phyloP scores from a whole-genome alignment of 2,797 vertebrate genomes.

The Tapirus indicus region DNA sequence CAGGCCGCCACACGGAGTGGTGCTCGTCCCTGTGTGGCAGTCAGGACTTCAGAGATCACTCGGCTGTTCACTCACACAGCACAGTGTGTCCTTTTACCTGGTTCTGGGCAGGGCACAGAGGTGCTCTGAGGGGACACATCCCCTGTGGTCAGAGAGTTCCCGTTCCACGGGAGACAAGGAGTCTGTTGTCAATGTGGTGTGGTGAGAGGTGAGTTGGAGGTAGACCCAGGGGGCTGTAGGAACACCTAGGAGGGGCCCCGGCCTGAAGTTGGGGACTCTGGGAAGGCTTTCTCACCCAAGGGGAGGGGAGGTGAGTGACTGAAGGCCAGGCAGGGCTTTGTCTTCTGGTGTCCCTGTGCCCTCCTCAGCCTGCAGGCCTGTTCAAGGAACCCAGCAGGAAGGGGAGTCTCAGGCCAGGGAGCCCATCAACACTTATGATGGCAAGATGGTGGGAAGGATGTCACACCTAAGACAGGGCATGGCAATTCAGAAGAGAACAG shows the following conservation, averaged over 20 bases:
- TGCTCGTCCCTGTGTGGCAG: not conserved
- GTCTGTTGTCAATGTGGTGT: rapidly evolving
- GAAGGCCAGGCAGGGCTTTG: not conserved
- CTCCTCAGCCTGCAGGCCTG: no score
- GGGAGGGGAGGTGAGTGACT: not conserved
- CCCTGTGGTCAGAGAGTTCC: not conserved
- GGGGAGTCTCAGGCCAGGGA: no score
- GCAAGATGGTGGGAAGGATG: not conserved
- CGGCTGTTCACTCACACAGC: not conserved
- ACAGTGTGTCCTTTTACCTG: no score
- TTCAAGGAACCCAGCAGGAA: not conserved
- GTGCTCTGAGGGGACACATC: not conserved
- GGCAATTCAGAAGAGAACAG: not conserved
- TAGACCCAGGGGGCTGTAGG: not conserved
- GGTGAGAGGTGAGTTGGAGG: not conserved
- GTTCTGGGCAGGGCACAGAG: not conserved
- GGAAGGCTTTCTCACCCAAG: not conserved
- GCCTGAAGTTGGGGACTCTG: not conserved
- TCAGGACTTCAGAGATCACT: not conserved
- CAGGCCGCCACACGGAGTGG: not conserved
- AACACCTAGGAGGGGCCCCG: not conserved
- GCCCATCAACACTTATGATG: not conserved
- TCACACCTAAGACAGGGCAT: not conserved
- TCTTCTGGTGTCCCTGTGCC: not conserved
- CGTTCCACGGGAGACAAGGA: not conserved